These are phyloP conservation scores for Esox masquinongy DNA, from an alignment of 2,797 vertebrate genomes.

Conservation along the genomic window DNA sequence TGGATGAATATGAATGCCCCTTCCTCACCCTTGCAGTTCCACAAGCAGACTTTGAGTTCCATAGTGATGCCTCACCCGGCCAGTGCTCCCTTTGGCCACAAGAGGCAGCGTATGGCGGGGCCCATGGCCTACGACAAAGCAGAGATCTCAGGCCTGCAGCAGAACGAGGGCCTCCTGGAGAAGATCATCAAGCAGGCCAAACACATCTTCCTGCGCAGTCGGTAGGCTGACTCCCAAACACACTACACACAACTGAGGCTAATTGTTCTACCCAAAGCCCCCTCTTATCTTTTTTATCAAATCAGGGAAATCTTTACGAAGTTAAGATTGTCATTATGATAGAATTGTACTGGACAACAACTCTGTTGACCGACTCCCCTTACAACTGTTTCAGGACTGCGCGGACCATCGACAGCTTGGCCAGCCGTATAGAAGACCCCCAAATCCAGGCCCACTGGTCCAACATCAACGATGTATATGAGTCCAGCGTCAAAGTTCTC, in stretches of 20 bases:
- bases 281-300: background rate
- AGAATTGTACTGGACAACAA: background rate
- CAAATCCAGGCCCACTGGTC: conserved; percentile 99
- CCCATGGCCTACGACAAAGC: conserved; percentile 93
- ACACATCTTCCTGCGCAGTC: conserved; percentile 94
- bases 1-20: background rate
- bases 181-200: conserved; percentile 99
- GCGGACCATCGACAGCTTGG: conserved; percentile 89
- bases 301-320: background rate
- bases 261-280: background rate
- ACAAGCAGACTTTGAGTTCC: conserved; percentile 94
- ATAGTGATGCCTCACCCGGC: conserved; percentile 93
- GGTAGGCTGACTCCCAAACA: conserved; percentile 63
- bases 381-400: conserved; percentile 67
- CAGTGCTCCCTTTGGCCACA: conserved; percentile 92
- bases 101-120: conserved; percentile 89
- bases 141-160: conserved; percentile 86
- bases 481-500: conserved; percentile 97
- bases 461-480: conserved; percentile 96
- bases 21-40: conserved; percentile 78
- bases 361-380: background rate
- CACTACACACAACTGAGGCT: background rate
- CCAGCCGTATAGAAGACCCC: conserved; percentile 94
- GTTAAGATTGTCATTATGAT: background rate
- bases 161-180: conserved; percentile 92